Percentiles rank a stretch among this genome's conserved stretches.
These are phyloP conservation scores for Drosophila anomelani DNA, from an alignment of 2,888 invertebrate genomes.

Conservation along the genomic window DNA sequence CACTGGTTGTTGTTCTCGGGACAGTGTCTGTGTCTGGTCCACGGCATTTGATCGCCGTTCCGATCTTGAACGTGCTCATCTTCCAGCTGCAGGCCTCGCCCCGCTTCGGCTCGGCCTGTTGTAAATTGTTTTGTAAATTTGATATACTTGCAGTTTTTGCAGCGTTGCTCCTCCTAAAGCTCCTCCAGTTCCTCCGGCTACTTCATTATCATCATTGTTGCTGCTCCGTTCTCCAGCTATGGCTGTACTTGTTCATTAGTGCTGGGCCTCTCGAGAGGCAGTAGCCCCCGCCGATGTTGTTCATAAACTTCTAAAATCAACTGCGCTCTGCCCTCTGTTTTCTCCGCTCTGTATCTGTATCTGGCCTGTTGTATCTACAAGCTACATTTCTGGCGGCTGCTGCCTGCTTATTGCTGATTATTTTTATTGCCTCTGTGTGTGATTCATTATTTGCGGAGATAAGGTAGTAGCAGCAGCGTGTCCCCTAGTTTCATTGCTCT, in stretches of 20 bases:
- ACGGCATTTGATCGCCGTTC: constrained; percentile 74
- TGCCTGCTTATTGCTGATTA: constrained; percentile 72
- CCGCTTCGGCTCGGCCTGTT: constrained; percentile 52
- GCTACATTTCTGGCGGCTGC: constrained; percentile 51
- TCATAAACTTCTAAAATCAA: constrained; percentile 51
- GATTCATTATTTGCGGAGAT: constrained; percentile 70
- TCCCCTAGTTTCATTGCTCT: constrained; percentile 30
- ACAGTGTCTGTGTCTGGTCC: constrained; percentile 31
- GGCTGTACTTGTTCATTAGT: constrained; percentile 51
- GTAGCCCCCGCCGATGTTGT: constrained; percentile 21
- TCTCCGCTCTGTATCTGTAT: constrained; percentile 35
- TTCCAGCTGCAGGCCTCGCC: constrained; percentile 35
- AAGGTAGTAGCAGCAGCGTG: constrained; percentile 41
- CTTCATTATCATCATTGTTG: constrained; percentile 49
- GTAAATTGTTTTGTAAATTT: constrained; percentile 83
- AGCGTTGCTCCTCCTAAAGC: constrained; percentile 20
- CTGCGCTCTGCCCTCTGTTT: constrained; percentile 29
- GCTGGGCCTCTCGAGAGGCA: constrained; percentile 37
- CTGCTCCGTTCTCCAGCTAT: constrained; percentile 11
- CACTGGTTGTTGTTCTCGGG: constrained; percentile 19
- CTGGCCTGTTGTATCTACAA: constrained; percentile 62
- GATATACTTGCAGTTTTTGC: constrained; percentile 75
- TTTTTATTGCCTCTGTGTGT: constrained; percentile 67
- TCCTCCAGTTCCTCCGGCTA: constrained; percentile 19
- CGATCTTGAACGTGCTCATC: constrained; percentile 80